A percentile compares a stretch with the other conserved stretches of the same genome.
These are phyloP conservation scores for Azemiops feae DNA, from an alignment of 2,113 vertebrate species.

Conservation along the genomic window DNA sequence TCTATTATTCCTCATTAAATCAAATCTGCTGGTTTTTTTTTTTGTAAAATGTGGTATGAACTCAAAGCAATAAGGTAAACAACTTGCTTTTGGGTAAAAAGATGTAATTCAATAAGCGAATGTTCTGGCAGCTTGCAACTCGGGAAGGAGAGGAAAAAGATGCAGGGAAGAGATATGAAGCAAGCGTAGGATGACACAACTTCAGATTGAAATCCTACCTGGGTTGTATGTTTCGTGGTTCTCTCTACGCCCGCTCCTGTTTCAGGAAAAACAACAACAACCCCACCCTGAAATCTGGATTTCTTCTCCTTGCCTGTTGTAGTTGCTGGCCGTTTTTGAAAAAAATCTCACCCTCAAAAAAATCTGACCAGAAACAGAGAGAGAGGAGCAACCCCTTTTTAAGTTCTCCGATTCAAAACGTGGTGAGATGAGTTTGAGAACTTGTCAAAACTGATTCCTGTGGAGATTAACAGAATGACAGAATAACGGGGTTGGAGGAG, in stretches of 20 bases:
- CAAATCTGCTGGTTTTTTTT: not conserved
- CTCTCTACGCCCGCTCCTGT: not conserved
- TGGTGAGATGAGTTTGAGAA: not conserved
- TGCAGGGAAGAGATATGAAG: not conserved
- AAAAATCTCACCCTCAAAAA: not conserved
- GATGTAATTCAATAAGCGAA: not conserved
- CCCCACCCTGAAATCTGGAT: not conserved
- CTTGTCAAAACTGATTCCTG: not conserved
- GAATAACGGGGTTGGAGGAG: not conserved
- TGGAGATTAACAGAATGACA: not conserved
- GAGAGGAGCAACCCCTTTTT: not conserved
- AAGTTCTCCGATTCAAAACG: not conserved
- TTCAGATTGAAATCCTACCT: not conserved
- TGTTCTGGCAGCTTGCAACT: not conserved
- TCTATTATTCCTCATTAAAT: slow-evolving; percentile 28
- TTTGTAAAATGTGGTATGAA: not conserved
- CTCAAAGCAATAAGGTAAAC: not conserved
- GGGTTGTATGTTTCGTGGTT: not conserved
- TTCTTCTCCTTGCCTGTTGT: not conserved
- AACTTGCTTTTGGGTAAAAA: not conserved
- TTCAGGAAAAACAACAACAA: not conserved
- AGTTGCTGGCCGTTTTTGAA: not conserved
- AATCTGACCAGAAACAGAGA: not conserved
- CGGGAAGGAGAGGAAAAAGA: not conserved
- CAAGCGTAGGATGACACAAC: not conserved